phyloP scores from a whole-genome alignment of 23 tunicate species.

The Ascidia mentula region DNA sequence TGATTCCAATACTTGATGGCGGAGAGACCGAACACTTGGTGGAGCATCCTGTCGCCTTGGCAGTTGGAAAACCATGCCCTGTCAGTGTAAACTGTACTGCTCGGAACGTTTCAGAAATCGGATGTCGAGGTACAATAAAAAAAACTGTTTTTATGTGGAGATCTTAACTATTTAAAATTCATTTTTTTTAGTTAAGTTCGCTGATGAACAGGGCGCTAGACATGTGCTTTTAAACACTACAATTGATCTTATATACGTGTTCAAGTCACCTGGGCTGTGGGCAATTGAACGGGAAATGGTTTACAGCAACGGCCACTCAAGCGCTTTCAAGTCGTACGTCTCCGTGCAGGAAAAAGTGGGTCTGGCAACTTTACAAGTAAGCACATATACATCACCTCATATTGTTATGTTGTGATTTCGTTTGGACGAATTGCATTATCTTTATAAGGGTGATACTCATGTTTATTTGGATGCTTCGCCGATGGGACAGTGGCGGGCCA shows the following conservation, averaged over 20 bases:
- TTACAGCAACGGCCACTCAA: background rate
- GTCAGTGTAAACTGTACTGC: background rate
- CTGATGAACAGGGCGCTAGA: background rate
- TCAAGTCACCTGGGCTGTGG: slow-evolving; percentile 30
- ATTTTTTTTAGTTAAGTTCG: background rate
- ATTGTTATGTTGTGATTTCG: background rate
- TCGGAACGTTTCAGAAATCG: background rate
- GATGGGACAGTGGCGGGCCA: slow-evolving; percentile 33
- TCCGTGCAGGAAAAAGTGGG: slow-evolving; percentile 27
- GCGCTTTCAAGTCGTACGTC: slow-evolving; percentile 5
- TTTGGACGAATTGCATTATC: background rate
- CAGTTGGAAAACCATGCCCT: background rate
- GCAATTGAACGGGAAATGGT: background rate
- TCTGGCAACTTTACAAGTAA: background rate
- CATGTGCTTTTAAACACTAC: slow-evolving; percentile 1
- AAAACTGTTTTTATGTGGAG: too few species aligned
- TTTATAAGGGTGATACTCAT: slow-evolving; percentile 18
- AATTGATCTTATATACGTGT: background rate
- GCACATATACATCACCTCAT: background rate
- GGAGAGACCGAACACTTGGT: background rate
- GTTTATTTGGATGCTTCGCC: slow-evolving; percentile 18
- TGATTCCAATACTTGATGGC: background rate
- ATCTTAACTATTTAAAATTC: too few species aligned
- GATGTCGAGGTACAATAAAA: background rate
- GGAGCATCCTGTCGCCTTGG: background rate